phyloP scores from a whole-genome alignment of 2,797 vertebrate genomes.

The Leptoclinus maculatus region DNA sequence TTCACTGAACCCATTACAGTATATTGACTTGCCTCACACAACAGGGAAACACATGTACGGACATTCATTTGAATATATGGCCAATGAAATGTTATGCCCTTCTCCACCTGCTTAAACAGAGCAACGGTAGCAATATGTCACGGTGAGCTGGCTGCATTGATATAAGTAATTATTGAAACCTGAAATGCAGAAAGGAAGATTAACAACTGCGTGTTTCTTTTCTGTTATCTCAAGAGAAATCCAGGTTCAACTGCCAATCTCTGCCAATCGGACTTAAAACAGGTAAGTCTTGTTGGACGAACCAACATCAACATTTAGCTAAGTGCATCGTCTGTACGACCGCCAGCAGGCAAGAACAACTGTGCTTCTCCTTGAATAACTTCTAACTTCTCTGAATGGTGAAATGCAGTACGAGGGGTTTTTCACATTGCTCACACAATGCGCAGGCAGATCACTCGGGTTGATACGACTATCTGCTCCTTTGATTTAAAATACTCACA shows the following conservation, averaged over 20 bases:
- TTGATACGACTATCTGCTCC: slow-evolving; percentile 50
- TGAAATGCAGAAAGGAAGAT: slow-evolving; percentile 2
- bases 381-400: slow-evolving; percentile 31
- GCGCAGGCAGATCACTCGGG: slow-evolving; percentile 25
- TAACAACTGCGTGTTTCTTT: background rate
- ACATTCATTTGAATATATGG: slow-evolving; percentile 23
- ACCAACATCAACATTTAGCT: slow-evolving; percentile 25
- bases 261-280: slow-evolving; percentile 47
- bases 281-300: slow-evolving; percentile 52
- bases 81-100: slow-evolving; percentile 11
- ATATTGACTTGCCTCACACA: slow-evolving; percentile 14
- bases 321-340: slow-evolving; percentile 3
- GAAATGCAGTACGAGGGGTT: slow-evolving; percentile 35
- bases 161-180: background rate
- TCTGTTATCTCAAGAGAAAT: slow-evolving; percentile 9
- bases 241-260: slow-evolving; percentile 19
- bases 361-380: slow-evolving; percentile 45
- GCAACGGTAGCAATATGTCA: slow-evolving; percentile 11
- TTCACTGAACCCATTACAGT: slow-evolving; percentile 23
- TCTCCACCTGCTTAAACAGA: slow-evolving; percentile 11
- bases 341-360: slow-evolving; percentile 40
- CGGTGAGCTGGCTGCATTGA: background rate
- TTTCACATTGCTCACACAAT: slow-evolving; percentile 41
- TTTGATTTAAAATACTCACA: slow-evolving; percentile 87
- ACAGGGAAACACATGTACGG: slow-evolving; percentile 3